Conservation (phyloP, 2,113 vertebrate genomes). For the Xiphophorus maculatus region DNA sequence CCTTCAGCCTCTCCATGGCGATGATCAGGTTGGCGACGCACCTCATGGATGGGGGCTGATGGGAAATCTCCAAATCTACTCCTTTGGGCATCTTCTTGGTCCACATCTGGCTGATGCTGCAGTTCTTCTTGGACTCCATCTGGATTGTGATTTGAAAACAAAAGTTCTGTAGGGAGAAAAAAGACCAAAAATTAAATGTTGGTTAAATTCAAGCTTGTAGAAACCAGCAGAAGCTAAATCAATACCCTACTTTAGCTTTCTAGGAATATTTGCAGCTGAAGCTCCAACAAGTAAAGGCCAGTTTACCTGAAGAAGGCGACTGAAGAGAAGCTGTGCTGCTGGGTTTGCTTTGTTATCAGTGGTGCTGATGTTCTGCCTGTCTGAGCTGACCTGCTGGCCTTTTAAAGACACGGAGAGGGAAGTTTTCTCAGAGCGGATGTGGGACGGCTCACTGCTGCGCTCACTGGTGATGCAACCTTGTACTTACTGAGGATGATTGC, state of each 20-base stretch:
- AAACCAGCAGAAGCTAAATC: background rate
- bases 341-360: conserved; percentile 5
- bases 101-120: conserved; percentile 3
- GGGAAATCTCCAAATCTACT: conserved; percentile 52
- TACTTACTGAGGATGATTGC: conserved; percentile 13
- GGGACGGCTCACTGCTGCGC: background rate
- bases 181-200: background rate
- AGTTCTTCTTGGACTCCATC: conserved; percentile 50
- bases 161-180: conserved; percentile 26
- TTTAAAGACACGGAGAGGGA: conserved; percentile 18
- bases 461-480: conserved; percentile 45
- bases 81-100: conserved; percentile 41
- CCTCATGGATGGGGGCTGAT: conserved; percentile 58
- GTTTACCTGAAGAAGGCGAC: conserved; percentile 47
- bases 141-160: background rate
- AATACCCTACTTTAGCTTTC: background rate
- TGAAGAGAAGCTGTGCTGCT: background rate
- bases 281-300: background rate
- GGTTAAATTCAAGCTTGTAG: background rate
- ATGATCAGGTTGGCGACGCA: conserved; percentile 64
- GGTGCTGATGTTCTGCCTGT: conserved; percentile 25
- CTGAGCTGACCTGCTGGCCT: background rate
- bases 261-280: background rate
- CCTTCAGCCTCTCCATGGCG: conserved; percentile 64
- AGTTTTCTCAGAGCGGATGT: background rate